Evolutionary conservation across 1,140 invertebrate genomes (phyloP).

Genomic region (Caerostris darwini): DNA sequence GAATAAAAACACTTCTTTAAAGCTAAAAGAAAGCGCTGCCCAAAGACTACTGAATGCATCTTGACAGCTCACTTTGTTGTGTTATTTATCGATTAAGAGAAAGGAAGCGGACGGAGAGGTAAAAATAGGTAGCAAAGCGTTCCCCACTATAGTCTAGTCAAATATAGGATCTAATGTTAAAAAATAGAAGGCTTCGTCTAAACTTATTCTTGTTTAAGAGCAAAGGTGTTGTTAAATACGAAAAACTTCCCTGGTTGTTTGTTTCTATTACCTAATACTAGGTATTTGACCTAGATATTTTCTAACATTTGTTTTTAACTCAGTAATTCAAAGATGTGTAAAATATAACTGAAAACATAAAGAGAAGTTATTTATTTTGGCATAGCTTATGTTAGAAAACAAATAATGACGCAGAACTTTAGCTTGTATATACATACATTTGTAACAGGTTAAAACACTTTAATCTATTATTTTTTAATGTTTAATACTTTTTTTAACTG

Average conservation of each 20-base stretch:
- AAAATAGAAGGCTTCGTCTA: neutral
- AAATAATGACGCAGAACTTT: too few species aligned
- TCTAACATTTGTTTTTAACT: too few species aligned
- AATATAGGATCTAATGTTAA: neutral
- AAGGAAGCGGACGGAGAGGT: neutral
- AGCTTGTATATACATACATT: too few species aligned
- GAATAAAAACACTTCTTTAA: neutral
- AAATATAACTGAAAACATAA: too few species aligned
- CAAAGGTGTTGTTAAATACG: neutral
- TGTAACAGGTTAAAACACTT: too few species aligned
- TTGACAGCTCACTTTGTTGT: neutral
- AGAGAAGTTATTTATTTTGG: too few species aligned
- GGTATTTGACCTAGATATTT: too few species aligned
- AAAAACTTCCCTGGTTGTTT: neutral
- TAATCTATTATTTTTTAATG: too few species aligned
- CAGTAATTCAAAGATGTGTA: too few species aligned
- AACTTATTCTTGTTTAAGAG: neutral
- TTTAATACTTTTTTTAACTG: too few species aligned
- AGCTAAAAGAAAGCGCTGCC: constrained; percentile 15
- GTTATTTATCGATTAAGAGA: constrained; percentile 3
- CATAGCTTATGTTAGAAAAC: too few species aligned
- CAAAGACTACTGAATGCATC: constrained; percentile 7
- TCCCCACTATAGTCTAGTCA: neutral
- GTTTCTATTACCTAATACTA: too few species aligned
- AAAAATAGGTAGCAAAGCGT: neutral